Evolutionary conservation across 2,113 vertebrate species (phyloP).

Genomic region (Mesoclemmys tuberculata): DNA sequence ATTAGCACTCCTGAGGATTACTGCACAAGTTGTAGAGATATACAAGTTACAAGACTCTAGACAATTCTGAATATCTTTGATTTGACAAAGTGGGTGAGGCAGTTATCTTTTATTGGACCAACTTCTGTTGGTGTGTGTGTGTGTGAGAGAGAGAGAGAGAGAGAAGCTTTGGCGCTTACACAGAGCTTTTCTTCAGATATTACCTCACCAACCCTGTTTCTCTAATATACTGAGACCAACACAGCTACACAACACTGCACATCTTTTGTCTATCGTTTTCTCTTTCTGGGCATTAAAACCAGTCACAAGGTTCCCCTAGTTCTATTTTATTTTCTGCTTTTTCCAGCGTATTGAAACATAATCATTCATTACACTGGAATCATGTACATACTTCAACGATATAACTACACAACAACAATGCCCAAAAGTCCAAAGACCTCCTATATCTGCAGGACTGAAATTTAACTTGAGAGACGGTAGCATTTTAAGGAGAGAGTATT

Average conservation of each 20-base stretch:
- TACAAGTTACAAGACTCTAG: neutral
- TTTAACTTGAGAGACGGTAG: neutral
- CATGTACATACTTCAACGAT: fast-evolving
- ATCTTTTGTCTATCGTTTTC: neutral
- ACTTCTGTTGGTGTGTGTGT: neutral
- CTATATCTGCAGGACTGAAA: neutral
- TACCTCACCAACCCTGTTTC: neutral
- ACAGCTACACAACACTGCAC: neutral
- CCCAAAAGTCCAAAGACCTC: slow-evolving; percentile 54
- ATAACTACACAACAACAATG: neutral
- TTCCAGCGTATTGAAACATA: neutral
- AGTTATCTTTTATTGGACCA: neutral
- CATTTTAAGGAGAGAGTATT: neutral
- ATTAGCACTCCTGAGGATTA: neutral
- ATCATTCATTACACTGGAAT: neutral
- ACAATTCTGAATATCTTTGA: neutral
- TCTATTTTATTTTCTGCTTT: neutral
- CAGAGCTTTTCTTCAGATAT: neutral
- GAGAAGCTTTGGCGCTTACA: too few relatives aligned
- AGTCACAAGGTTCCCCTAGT: fast-evolving
- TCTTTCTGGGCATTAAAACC: neutral
- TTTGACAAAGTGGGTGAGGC: neutral
- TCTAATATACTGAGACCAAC: neutral
- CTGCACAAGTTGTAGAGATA: neutral
- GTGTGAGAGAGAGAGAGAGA: too few relatives aligned